These are phyloP conservation scores for Cataglyphis hispanica DNA, from an alignment of 1,140 invertebrate species.

Conservation along the genomic window DNA sequence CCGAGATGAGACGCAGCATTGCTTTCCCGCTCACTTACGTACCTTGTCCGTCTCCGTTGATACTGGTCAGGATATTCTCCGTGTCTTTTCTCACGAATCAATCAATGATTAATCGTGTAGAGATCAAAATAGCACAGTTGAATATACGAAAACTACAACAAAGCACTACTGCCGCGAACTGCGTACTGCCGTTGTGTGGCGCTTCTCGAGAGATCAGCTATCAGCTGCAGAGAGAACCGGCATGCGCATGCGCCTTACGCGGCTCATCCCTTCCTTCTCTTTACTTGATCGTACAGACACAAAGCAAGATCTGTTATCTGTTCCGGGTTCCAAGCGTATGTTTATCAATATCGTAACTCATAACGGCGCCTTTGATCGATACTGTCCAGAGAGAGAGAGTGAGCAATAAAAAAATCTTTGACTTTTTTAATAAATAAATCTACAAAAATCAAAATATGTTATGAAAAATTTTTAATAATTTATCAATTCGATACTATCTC, in stretches of 20 bases:
- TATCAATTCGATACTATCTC: too few species aligned
- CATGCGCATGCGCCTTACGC: conserved; percentile 30
- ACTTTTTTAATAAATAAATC: too few species aligned
- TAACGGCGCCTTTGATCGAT: too few species aligned
- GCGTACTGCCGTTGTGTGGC: not conserved
- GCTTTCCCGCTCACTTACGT: not conserved
- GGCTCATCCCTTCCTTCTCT: not conserved
- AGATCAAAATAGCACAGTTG: not conserved
- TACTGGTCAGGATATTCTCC: not conserved
- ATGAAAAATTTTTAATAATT: too few species aligned
- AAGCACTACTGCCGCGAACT: not conserved
- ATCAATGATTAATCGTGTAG: not conserved
- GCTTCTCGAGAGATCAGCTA: conserved; percentile 43
- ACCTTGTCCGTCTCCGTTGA: not conserved
- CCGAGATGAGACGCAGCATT: not conserved
- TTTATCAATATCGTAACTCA: too few species aligned
- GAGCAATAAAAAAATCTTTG: too few species aligned
- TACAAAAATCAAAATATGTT: too few species aligned
- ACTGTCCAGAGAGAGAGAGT: too few species aligned
- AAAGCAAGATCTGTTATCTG: too few species aligned
- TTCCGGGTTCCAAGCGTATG: too few species aligned
- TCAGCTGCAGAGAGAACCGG: not conserved
- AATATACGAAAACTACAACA: not conserved
- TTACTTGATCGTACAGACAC: too few species aligned
- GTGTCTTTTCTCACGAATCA: not conserved